These are phyloP conservation scores for Apamea sordens DNA, from an alignment of 2,888 invertebrate species.

Conservation along the genomic window DNA sequence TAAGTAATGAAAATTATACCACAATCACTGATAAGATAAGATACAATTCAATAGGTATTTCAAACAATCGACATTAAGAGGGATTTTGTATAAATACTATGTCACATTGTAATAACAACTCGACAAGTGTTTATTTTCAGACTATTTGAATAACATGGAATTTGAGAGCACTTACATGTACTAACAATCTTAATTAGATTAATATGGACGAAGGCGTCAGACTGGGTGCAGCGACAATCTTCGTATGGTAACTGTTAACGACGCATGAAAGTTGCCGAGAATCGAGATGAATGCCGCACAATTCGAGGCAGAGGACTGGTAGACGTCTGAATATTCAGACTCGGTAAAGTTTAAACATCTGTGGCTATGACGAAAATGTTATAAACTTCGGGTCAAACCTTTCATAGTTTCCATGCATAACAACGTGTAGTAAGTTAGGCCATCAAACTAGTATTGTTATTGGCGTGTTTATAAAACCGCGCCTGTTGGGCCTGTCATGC, in stretches of 20 bases:
- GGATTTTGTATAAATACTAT: background rate
- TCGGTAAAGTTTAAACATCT: background rate
- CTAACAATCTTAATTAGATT: slow-evolving; percentile 13
- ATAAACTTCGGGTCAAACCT: background rate
- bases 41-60: slow-evolving; percentile 16
- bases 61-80: slow-evolving; percentile 4
- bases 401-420: background rate
- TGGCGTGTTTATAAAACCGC: slow-evolving; percentile 34
- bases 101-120: background rate
- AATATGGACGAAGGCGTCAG: background rate
- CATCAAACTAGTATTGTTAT: slow-evolving; percentile 7
- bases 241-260: background rate
- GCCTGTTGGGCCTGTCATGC: slow-evolving; percentile 21
- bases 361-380: background rate
- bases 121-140: background rate
- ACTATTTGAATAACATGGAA: slow-evolving; percentile 20
- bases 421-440: background rate
- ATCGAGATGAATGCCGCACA: background rate
- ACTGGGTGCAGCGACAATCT: background rate
- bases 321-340: background rate
- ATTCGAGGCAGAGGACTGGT: background rate
- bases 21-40: slow-evolving; percentile 30
- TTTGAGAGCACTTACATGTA: slow-evolving; percentile 9
- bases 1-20: background rate
- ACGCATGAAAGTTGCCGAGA: background rate